phyloP scores from a whole-genome alignment of 53 echinoderm and acorn worm species.

The Crossaster papposus region DNA sequence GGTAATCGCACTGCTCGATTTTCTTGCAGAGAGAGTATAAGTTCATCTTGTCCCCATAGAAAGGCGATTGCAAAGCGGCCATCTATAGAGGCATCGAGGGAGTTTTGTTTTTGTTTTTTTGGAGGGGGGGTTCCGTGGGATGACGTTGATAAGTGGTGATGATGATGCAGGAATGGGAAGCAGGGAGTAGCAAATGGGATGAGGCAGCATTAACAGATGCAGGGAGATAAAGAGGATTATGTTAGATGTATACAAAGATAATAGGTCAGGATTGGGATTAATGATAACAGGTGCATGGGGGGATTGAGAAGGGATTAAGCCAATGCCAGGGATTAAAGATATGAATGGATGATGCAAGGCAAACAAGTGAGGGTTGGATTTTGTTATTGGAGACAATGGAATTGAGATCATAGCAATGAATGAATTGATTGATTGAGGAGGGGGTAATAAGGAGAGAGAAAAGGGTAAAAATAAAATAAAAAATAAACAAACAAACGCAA shows the following conservation, averaged over 20 bases:
- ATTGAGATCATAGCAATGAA: not conserved
- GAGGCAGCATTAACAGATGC: conserved; percentile 54
- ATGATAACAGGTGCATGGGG: not conserved
- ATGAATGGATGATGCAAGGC: not conserved
- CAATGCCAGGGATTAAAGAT: conserved; percentile 8
- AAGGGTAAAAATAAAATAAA: conserved; percentile 9
- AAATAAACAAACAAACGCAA: too few species aligned
- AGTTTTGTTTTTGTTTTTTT: not conserved
- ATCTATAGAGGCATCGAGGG: conserved; percentile 71
- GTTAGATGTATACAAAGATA: not conserved
- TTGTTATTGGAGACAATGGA: not conserved
- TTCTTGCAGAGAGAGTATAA: conserved; percentile 99
- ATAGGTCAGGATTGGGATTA: conserved; percentile 5
- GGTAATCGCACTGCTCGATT: conserved; percentile 99
- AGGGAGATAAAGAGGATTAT: not conserved
- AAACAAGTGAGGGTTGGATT: not conserved
- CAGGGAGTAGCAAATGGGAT: not conserved
- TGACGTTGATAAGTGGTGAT: conserved; percentile 18
- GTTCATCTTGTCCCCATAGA: conserved; percentile 99
- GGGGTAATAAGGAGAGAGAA: not conserved
- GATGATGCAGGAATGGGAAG: not conserved
- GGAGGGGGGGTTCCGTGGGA: too few species aligned
- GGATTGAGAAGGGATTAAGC: not conserved
- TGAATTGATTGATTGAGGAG: conserved; percentile 2
- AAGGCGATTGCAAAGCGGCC: conserved; percentile 99